Evolutionary conservation across 2,113 vertebrate genomes (phyloP).

Genomic region (Catharus fuscescens): DNA sequence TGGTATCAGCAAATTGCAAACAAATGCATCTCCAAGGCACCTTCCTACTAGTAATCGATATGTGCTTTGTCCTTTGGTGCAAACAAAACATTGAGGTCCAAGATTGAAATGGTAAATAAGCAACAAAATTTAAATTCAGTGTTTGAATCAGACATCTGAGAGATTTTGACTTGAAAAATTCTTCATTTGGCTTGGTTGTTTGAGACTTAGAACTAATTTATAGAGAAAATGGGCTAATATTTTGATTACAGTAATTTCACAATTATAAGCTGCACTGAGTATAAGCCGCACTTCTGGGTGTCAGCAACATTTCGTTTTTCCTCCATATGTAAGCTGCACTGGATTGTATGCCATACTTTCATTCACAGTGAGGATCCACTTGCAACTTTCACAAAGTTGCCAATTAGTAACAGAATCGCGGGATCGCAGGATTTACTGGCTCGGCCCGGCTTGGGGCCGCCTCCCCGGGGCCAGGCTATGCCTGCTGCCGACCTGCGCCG

Average conservation of each 20-base stretch:
- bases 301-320: too few relatives aligned
- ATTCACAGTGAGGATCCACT: too few relatives aligned
- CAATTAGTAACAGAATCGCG: too few relatives aligned
- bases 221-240: not conserved
- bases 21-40: not conserved
- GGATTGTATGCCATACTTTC: too few relatives aligned
- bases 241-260: not conserved
- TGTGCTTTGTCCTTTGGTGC: not conserved
- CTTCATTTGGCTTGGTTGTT: not conserved
- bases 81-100: not conserved
- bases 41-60: not conserved
- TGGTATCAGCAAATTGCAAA: not conserved
- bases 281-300: too few relatives aligned
- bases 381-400: too few relatives aligned
- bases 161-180: not conserved
- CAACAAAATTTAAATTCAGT: not conserved
- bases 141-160: not conserved
- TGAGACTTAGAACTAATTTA: not conserved
- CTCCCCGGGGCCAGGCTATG: too few relatives aligned
- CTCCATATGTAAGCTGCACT: too few relatives aligned
- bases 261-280: too few relatives aligned
- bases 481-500: too few relatives aligned
- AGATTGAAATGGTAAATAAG: not conserved
- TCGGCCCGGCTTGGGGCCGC: too few relatives aligned
- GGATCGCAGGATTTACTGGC: too few relatives aligned